Percentiles rank a stretch among this genome's conserved stretches.
Conservation (phyloP, 2,113 vertebrate genomes). For the Hemibagrus wyckioides region DNA sequence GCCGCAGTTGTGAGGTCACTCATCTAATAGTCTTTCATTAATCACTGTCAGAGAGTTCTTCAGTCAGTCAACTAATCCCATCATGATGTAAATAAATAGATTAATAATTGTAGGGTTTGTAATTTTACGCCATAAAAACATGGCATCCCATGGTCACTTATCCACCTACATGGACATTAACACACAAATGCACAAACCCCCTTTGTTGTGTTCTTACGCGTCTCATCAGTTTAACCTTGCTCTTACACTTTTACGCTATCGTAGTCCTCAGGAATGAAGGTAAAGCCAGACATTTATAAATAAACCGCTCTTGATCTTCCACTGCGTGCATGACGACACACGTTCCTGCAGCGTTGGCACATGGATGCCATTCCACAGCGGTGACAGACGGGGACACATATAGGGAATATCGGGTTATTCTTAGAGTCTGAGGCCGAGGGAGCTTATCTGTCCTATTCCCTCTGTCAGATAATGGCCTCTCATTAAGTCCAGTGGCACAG, state of each 20-base stretch:
- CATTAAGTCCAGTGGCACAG: slow-evolving; percentile 40
- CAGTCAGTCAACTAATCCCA: neutral
- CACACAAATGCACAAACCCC: too few species aligned
- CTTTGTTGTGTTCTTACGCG: too few species aligned
- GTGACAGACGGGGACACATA: slow-evolving; percentile 34
- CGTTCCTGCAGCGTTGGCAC: slow-evolving; percentile 32
- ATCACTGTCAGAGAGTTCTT: slow-evolving; percentile 64
- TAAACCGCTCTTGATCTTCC: slow-evolving; percentile 39
- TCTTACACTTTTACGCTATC: neutral
- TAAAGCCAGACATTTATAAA: slow-evolving; percentile 38
- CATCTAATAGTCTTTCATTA: slow-evolving; percentile 67
- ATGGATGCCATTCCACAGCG: slow-evolving; percentile 43
- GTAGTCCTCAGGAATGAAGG: slow-evolving; percentile 23
- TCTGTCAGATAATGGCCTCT: slow-evolving; percentile 47
- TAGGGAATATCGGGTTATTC: slow-evolving; percentile 51
- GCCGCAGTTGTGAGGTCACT: slow-evolving; percentile 53
- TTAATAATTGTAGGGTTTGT: neutral
- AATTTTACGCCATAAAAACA: too few species aligned
- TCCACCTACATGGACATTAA: too few species aligned
- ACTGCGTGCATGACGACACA: slow-evolving; percentile 30
- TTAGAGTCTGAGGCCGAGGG: slow-evolving; percentile 30
- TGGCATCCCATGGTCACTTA: too few species aligned
- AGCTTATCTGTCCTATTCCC: slow-evolving; percentile 46
- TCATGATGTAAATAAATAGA: neutral
- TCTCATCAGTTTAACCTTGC: too few species aligned